phyloP scores from a whole-genome alignment of 2,113 vertebrate species.

The Trogon melanurus region DNA sequence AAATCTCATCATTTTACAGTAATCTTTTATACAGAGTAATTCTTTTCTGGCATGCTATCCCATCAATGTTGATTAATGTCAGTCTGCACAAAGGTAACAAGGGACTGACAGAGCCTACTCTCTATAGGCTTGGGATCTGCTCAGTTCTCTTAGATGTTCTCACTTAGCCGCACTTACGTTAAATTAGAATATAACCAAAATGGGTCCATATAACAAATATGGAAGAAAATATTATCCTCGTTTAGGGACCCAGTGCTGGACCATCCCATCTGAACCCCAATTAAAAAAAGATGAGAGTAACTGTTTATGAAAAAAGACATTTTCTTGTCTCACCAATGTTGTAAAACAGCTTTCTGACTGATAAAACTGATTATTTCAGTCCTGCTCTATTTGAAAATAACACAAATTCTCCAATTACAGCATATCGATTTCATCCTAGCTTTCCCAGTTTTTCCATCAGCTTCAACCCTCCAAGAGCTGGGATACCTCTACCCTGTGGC shows the following conservation, averaged over 20 bases:
- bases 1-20: conserved; percentile 25
- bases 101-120: background rate
- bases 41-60: conserved; percentile 10
- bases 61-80: conserved; percentile 30
- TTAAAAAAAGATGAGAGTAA: background rate
- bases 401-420: background rate
- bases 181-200: background rate
- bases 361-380: background rate
- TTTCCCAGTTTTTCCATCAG: background rate
- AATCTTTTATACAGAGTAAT: conserved; percentile 22
- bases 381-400: background rate
- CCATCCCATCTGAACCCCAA: background rate
- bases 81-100: background rate
- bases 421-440: background rate
- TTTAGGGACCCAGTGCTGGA: background rate
- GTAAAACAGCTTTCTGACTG: background rate
- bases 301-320: background rate
- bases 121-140: background rate
- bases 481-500: background rate
- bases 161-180: background rate
- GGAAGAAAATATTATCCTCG: background rate
- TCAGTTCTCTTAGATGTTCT: background rate
- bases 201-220: background rate
- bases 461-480: background rate
- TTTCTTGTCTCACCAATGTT: background rate